Conservation (phyloP, 2,888 invertebrate species). For the Halictus ligatus region DNA sequence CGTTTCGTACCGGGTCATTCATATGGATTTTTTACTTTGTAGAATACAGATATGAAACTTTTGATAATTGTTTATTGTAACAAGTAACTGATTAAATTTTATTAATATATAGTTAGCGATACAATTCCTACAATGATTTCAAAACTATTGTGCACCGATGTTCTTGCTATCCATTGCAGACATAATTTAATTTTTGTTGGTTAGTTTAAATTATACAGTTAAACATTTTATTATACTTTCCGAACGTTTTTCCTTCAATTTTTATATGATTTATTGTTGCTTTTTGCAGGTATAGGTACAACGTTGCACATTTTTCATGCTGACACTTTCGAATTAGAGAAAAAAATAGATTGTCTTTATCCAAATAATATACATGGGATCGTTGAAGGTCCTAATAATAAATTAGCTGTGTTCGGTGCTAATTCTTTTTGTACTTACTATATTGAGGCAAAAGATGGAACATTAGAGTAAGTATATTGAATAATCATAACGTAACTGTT, state of each 20-base stretch:
- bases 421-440: slow-evolving; percentile 73
- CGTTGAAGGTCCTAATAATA: slow-evolving; percentile 67
- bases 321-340: slow-evolving; percentile 60
- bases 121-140: slow-evolving; percentile 59
- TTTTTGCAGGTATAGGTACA: slow-evolving; percentile 76
- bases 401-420: slow-evolving; percentile 78
- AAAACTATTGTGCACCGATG: slow-evolving; percentile 73
- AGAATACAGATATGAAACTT: neutral
- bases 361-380: slow-evolving; percentile 80
- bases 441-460: slow-evolving; percentile 54
- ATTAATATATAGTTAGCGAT: neutral
- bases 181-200: slow-evolving; percentile 76
- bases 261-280: slow-evolving; percentile 5
- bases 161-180: slow-evolving; percentile 76
- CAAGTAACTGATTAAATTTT: neutral
- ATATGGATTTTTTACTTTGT: neutral
- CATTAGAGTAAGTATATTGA: slow-evolving; percentile 66
- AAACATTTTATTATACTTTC: neutral
- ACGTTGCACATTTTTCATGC: slow-evolving; percentile 66
- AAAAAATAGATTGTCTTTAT: slow-evolving; percentile 71
- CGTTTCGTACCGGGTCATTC: neutral
- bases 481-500: slow-evolving; percentile 9
- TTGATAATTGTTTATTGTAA: neutral
- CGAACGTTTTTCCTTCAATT: neutral
- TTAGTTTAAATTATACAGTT: slow-evolving; percentile 60